Conservation (phyloP, 2,888 invertebrate genomes). For the Netelia fuscicornis region DNA sequence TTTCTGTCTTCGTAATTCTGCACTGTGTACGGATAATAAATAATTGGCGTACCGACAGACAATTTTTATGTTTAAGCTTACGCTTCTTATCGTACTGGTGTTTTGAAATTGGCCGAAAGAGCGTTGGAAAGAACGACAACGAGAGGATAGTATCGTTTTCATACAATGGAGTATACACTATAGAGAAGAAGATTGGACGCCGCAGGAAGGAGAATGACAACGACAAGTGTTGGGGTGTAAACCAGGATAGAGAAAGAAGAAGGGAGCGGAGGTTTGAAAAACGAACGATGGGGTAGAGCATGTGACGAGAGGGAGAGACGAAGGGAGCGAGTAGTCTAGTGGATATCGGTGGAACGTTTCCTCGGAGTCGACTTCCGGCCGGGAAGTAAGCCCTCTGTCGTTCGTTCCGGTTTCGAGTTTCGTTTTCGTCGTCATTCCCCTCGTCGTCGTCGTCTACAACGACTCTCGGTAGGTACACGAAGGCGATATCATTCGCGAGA, state of each 20-base stretch:
- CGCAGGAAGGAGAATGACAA: constrained; percentile 41
- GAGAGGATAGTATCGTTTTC: constrained; percentile 45
- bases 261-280: constrained; percentile 35
- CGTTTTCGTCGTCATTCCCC: constrained; percentile 49
- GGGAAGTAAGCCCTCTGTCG: constrained; percentile 65
- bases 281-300: constrained; percentile 16
- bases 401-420: constrained; percentile 62
- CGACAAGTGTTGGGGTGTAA: constrained; percentile 46
- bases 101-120: constrained; percentile 23
- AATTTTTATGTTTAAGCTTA: constrained; percentile 1
- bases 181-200: constrained; percentile 37
- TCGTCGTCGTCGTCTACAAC: constrained; percentile 32
- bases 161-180: constrained; percentile 27
- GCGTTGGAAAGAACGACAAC: constrained; percentile 22
- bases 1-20: too few species aligned
- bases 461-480: constrained; percentile 29
- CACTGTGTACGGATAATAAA: neutral
- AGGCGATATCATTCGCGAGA: constrained; percentile 32
- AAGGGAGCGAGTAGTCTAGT: constrained; percentile 9
- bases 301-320: neutral
- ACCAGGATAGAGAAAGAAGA: constrained; percentile 20
- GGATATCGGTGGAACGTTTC: constrained; percentile 62
- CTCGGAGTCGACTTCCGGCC: constrained; percentile 60
- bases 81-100: constrained; percentile 20
- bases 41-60: neutral